A percentile compares a stretch with the other conserved stretches of the same genome.
phyloP scores from a whole-genome alignment of 2,113 vertebrate species.

The Python bivittatus region DNA sequence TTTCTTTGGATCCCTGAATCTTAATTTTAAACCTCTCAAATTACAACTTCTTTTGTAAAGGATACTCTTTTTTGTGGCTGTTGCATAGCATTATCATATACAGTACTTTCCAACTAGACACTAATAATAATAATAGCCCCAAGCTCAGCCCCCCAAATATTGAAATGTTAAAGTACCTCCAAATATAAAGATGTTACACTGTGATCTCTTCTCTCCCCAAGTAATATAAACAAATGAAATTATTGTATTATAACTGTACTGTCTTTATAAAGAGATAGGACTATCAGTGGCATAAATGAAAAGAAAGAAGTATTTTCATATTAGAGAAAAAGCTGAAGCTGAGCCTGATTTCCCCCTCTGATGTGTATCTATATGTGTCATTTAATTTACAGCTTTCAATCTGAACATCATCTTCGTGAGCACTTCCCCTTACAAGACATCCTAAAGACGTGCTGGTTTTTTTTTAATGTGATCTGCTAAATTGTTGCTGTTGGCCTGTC shows the following conservation, averaged over 20 bases:
- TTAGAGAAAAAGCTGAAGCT: slow-evolving; percentile 7
- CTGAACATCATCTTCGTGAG: slow-evolving; percentile 45
- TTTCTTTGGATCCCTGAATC: slow-evolving; percentile 25
- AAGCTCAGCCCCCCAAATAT: neutral
- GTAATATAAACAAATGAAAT: neutral
- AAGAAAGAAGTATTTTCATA: neutral
- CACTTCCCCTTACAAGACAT: slow-evolving; percentile 31
- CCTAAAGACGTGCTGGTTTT: slow-evolving; percentile 4
- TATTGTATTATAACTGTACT: rapidly evolving
- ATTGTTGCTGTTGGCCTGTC: slow-evolving; percentile 23
- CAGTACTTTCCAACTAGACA: slow-evolving; percentile 56
- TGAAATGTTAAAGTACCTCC: slow-evolving; percentile 36
- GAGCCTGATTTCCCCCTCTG: slow-evolving; percentile 8
- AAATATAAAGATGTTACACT: neutral
- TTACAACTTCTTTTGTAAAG: slow-evolving; percentile 31
- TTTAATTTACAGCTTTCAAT: slow-evolving; percentile 41
- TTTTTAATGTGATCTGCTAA: slow-evolving; percentile 32
- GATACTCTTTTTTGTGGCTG: slow-evolving; percentile 34
- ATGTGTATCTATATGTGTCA: neutral
- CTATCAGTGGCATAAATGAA: slow-evolving; percentile 13
- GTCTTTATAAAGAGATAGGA: neutral
- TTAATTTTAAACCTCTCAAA: slow-evolving; percentile 13
- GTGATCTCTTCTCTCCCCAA: slow-evolving; percentile 14
- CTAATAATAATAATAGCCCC: slow-evolving; percentile 42
- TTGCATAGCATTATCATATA: slow-evolving; percentile 15